Conservation (phyloP, 1,140 invertebrate genomes). For the Cotesia glomerata region DNA sequence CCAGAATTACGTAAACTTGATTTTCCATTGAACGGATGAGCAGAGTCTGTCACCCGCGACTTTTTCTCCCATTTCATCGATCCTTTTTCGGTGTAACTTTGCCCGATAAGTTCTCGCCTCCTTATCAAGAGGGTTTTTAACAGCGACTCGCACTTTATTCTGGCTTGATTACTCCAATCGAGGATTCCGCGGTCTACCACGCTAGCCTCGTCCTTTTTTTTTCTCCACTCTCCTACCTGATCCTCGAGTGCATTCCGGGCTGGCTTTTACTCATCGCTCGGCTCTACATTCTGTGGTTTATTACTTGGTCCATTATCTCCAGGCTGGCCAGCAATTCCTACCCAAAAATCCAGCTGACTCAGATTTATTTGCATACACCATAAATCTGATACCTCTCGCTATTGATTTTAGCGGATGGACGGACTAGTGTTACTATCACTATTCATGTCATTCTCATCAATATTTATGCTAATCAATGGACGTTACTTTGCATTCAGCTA, state of each 20-base stretch:
- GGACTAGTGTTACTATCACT: too few species aligned
- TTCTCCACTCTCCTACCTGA: not conserved
- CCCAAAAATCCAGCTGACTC: too few species aligned
- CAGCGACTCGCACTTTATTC: not conserved
- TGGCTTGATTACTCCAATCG: slow-evolving; percentile 15
- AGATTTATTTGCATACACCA: too few species aligned
- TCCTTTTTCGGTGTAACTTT: not conserved
- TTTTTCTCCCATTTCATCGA: not conserved
- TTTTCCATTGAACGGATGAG: slow-evolving; percentile 4
- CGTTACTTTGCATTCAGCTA: too few species aligned
- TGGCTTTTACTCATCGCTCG: not conserved
- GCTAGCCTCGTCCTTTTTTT: not conserved
- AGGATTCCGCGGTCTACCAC: not conserved
- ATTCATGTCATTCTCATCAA: too few species aligned
- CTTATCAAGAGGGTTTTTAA: not conserved
- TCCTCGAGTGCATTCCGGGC: too few species aligned
- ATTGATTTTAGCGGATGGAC: too few species aligned
- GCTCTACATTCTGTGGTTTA: not conserved
- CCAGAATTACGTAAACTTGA: slow-evolving; percentile 11
- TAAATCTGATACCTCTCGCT: too few species aligned
- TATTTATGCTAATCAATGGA: too few species aligned
- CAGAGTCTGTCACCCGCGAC: not conserved
- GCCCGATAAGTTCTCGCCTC: not conserved
- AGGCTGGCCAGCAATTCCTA: too few species aligned
- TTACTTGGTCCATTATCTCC: too few species aligned